Base-by-base conservation (phyloP, 2,888 invertebrate species). In the Ennomos quercinarius region DNA sequence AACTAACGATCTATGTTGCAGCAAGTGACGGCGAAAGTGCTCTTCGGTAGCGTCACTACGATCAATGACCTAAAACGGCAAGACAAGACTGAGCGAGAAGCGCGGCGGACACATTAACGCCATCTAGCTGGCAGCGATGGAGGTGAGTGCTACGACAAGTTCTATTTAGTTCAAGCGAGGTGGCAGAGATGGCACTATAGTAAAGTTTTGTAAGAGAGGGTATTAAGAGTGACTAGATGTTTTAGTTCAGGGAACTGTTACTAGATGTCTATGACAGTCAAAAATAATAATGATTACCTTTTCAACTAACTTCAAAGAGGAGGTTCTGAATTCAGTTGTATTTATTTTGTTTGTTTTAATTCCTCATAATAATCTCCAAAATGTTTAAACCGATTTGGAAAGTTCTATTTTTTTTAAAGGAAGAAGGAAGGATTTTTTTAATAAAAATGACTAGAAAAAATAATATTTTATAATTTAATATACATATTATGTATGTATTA, bases 61-160 rank as follows among this genome's bases (percentile, higher is more conserved):
- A 95, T 96, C 88, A 95, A 95, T 87, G 95, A 95, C 85, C 93
- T 95, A 81, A 95, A 95, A 76, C 94, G 95, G 82, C 95, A 95
- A 78, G 95, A 95, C 85, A 94, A 95, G 89, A 91, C 94, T 63
- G 94, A 95, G 76, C 91, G 94, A 71, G 94, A 94, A 74, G 94
- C 91, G 74, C 93, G 94, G 82, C 89, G 94, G 84, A 93, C 90
- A 68, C 93, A 93, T 78, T 92, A 91, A 78, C 77, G 85, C 70
- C 87, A 84, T 81, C 89, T 86, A 67, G 69, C 66, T 69, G 66
- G 73, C 73, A 74, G 79, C 80, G 11, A 39, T 66, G n/a, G 42
- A 62, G 55, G 63, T 66, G 17, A 46, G 54, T 27, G 39, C 8
- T 0, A 17, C 9, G 9, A 0, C 1, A 43, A n/a, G 39, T 27